Base-by-base conservation (phyloP, 2,797 vertebrate genomes). In the Microctenopoma steveboyesi region DNA sequence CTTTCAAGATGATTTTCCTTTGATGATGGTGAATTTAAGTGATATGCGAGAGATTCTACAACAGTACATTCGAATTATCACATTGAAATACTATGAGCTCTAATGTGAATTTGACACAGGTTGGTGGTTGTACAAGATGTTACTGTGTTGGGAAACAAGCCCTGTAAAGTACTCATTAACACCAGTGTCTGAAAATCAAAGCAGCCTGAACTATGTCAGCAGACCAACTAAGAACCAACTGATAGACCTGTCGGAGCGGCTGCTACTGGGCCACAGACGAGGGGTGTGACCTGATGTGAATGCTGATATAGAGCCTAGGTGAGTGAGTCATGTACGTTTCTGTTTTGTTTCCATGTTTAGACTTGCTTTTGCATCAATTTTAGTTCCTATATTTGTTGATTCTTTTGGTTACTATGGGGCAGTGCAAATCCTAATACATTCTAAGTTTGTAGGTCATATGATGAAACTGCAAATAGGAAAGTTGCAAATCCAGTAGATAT, bases 131-230 rank as follows among this genome's bases (percentile, higher is more conserved):
- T n/a, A 45, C 15, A 30, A 39, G 18, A 10, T 39, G 12, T 33
- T 3, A 45, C 18, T 35, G 14, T 4, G 11, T 16, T 27, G 39
- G 22, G 37, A 30, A 6, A 35, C n/a, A 42, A 39, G 35, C 22
- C 50, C 16, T 18, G 12, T 37, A 9, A 25, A 53, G 8, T 13
- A 22, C 1, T 18, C 5, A 51, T 67, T 47, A 35, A 30, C 8
- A 22, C 27, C 25, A n/a, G 5, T 25, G 28, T 62, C 13, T 65
- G 25, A 59, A 66, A 51, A 72, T 72, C 50, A 50, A 53, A 64
- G 79, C 30, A 75, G 83, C 63, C 40, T 69, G 77, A 85, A 80
- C 73, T 45, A 28, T 52, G 76, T 84, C 87, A 88, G 78, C 74
- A 86, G 87, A 91, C 77, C 22, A 22, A 22, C 22, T 22, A 22